Base-by-base conservation (phyloP, 2,888 invertebrate genomes). In the Ophion costatus region DNA sequence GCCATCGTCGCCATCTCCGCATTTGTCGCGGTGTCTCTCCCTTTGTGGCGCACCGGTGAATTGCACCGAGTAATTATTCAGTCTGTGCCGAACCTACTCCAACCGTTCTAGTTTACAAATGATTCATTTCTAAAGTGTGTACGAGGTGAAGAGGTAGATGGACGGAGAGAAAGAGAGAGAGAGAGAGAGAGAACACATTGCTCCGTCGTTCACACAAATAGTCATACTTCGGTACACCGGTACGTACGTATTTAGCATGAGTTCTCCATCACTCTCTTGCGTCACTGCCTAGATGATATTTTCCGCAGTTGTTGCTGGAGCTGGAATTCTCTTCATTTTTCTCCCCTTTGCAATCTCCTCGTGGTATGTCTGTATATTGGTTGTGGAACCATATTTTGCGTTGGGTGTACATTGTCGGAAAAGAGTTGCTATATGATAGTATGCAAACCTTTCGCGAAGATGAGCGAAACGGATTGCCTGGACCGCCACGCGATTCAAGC, bases 11-110 rank as follows among this genome's bases (percentile, higher is more conserved):
- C 63, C 79, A 61, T 79, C 79, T 42, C 64, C 24, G 42, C 45
- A 63, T 45, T 69, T 51, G 61, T 78, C 78, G 33, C 61, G 64
- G 73, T 70, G 38, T 33, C 70, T 78, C 64, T 69, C 59, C 69
- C 77, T 79, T 85, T 87, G 85, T 86, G 73, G 86, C 82, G 69
- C 73, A 75, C 84, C 84, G 83, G 78, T 87, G 88, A 89, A 89
- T 89, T 86, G 88, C 86, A 84, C 83, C 87, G 87, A 88, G 89
- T 89, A 90, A 91, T 91, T 90, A 90, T 90, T 90, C 89, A 90
- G 88, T 87, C 87, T 85, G 76, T 86, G 84, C 84, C 88, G 86
- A 88, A 90, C 79, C 83, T 86, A 82, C 82, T 67, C 82, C 84
- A 85, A 85, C 82, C 84, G 87, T 87, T 88, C 88, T 87, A 87